Conservation (phyloP, 2,797 vertebrate genomes). For the Coccyzus lansbergi region DNA sequence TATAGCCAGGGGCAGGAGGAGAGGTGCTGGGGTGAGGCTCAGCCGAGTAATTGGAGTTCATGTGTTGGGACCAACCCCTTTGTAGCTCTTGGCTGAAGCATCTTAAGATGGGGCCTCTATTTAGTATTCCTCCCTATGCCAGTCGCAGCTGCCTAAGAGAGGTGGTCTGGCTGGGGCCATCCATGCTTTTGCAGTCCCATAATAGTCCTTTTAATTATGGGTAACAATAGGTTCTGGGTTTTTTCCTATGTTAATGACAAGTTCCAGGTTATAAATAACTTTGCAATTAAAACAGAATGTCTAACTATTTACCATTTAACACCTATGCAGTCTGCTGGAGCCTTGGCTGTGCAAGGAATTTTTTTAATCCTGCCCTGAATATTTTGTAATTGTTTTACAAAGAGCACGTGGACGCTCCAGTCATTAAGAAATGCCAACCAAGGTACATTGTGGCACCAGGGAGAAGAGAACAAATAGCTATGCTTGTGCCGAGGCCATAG, state of each 20-base stretch:
- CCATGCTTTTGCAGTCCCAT: background rate
- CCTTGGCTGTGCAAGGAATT: background rate
- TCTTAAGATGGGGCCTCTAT: background rate
- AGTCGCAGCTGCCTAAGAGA: background rate
- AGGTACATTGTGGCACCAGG: constrained; percentile 1
- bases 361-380: constrained; percentile 29
- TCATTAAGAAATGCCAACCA: constrained; percentile 29
- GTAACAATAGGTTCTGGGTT: constrained; percentile 9
- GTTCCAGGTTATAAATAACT: constrained; percentile 61
- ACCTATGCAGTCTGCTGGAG: background rate
- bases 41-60: background rate
- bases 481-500: background rate
- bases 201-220: constrained; percentile 21
- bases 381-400: constrained; percentile 58
- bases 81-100: background rate
- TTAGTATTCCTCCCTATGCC: background rate
- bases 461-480: constrained; percentile 6
- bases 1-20: background rate
- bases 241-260: constrained; percentile 50
- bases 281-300: constrained; percentile 58
- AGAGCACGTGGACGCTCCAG: constrained; percentile 6
- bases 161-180: background rate
- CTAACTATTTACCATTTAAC: constrained; percentile 56
- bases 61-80: background rate
- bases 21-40: background rate